Base-by-base conservation (phyloP, 1,140 invertebrate species). In the Habropoda laboriosa region DNA sequence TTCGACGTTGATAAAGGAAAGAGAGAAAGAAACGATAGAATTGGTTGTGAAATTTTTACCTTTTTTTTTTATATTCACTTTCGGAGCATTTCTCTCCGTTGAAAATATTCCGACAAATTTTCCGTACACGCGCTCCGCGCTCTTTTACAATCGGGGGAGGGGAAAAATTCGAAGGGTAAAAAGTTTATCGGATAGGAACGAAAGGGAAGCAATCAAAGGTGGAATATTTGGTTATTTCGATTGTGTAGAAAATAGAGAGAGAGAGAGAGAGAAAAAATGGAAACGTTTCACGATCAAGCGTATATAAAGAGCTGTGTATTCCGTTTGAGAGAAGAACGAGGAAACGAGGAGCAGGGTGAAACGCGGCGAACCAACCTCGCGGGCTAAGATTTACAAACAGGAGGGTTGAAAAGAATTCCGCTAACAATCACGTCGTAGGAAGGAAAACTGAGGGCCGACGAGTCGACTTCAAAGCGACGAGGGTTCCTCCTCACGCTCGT, bases 401-500 rank as follows among this genome's bases (percentile, higher is more conserved):
- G 42, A 45, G 42, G 72, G 58, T 66, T 63, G 47, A 30, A 75
- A 75, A 75, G 72, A 66, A 75, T 66, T 75, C 38, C n/a, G 47
- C 60, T 75, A 75, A 75, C 72, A 42, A 75, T 64, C 32, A 24
- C 30, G 30, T 21, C 16, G 58, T 63, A 27, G 58, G 10, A 63
- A 6, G 71, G n/a, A 74, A 74, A 74, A 74, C 63, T 40, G 58
- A 51, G 45, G 32, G 18, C 35, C 58, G 42, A 38, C 42, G 35
- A 35, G 58, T n/a, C 24, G 12, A n/a, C 60, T 73, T 73, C 70
- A 73, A 75, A 63, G 72, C 8, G 16, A 53, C 10, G 45, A 8
- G 32, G 32, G 10, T 47, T 71, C 16, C 38, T 30, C 21, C 7
- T 24, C 35, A 8, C 4, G 38, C 16, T 4, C 4, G 24, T 38